phyloP scores from a whole-genome alignment of 2,888 invertebrate genomes.

The Eilema depressum region DNA sequence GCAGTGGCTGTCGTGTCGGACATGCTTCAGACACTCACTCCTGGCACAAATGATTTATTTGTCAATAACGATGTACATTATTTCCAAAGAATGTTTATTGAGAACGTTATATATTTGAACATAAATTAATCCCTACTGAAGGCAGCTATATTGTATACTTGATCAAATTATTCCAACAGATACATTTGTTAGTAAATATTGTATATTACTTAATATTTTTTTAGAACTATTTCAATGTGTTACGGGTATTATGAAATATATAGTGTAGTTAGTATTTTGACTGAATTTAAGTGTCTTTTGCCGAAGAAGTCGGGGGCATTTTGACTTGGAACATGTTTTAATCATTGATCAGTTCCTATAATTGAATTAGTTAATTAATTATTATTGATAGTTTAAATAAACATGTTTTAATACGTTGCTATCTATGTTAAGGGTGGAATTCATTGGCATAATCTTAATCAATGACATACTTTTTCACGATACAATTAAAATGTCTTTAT shows the following conservation, averaged over 20 bases:
- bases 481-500: not conserved
- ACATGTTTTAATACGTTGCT: slow-evolving; percentile 1
- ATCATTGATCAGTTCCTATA: slow-evolving; percentile 53
- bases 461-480: not conserved
- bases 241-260: slow-evolving; percentile 53
- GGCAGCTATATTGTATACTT: slow-evolving; percentile 77
- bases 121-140: slow-evolving; percentile 71
- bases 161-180: slow-evolving; percentile 52
- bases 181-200: slow-evolving; percentile 40
- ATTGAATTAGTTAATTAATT: slow-evolving; percentile 36
- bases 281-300: slow-evolving; percentile 68
- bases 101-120: slow-evolving; percentile 59
- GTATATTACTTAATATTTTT: slow-evolving; percentile 43
- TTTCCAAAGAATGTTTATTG: slow-evolving; percentile 55
- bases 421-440: slow-evolving; percentile 20
- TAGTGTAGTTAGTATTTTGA: slow-evolving; percentile 70
- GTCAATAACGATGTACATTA: slow-evolving; percentile 40
- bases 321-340: slow-evolving; percentile 55
- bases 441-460: slow-evolving; percentile 37
- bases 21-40: slow-evolving; percentile 34
- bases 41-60: slow-evolving; percentile 34
- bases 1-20: slow-evolving; percentile 18
- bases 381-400: slow-evolving; percentile 14
- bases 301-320: slow-evolving; percentile 72
- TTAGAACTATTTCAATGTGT: slow-evolving; percentile 48